A percentile compares a stretch with the other conserved stretches of the same genome.
Evolutionary conservation across 2,797 vertebrate species (phyloP).

Genomic region (Myotis pilosus): DNA sequence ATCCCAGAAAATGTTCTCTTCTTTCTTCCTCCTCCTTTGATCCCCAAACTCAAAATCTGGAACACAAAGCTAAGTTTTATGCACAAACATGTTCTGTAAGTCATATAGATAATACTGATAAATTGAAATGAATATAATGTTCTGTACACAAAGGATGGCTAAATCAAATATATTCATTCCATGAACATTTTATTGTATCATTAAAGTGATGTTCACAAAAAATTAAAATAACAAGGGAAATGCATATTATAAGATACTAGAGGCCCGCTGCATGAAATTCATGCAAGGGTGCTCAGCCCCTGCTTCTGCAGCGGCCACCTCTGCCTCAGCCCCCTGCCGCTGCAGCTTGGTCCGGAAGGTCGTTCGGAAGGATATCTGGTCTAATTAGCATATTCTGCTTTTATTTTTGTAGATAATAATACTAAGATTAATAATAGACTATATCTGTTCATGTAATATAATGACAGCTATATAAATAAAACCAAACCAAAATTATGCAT

Average conservation of each 20-base stretch:
- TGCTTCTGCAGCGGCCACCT: too few species aligned
- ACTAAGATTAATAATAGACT: background rate
- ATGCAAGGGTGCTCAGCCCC: too few species aligned
- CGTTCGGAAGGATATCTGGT: too few species aligned
- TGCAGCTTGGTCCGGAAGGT: too few species aligned
- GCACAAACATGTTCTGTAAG: background rate
- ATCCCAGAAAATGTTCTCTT: background rate
- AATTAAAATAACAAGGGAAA: background rate
- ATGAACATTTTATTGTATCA: background rate
- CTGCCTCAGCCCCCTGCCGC: too few species aligned
- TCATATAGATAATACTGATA: background rate
- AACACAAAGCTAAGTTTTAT: background rate
- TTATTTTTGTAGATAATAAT: background rate
- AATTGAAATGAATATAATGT: background rate
- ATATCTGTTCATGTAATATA: background rate
- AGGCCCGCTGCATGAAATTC: too few species aligned
- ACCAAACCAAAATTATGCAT: background rate
- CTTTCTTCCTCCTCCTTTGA: background rate
- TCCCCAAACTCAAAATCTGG: background rate
- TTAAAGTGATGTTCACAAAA: conserved; percentile 5
- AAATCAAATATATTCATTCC: background rate
- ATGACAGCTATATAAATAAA: conserved; percentile 22
- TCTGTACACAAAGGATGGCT: background rate
- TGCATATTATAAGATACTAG: background rate
- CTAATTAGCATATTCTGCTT: too few species aligned